phyloP scores from a whole-genome alignment of 2,888 invertebrate genomes.

The Drosophila glabriapex region DNA sequence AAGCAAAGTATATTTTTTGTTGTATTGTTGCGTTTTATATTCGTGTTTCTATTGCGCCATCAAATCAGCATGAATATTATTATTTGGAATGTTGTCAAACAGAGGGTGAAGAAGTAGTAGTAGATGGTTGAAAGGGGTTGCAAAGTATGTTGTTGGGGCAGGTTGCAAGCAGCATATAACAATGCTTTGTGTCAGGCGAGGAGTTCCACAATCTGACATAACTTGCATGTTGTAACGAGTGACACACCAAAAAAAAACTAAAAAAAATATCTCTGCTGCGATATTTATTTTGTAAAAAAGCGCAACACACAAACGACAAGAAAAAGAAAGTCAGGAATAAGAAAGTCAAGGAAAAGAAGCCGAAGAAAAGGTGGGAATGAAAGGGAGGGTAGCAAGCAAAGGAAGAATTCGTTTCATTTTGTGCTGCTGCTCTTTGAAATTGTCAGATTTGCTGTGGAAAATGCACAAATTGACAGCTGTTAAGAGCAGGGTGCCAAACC shows the following conservation, averaged over 20 bases:
- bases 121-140: background rate
- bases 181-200: conserved; percentile 63
- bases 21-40: conserved; percentile 44
- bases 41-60: conserved; percentile 59
- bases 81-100: conserved; percentile 67
- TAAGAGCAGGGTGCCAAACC: background rate
- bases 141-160: conserved; percentile 8
- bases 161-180: conserved; percentile 28
- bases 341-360: background rate
- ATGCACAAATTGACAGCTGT: conserved; percentile 22
- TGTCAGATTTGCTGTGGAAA: conserved; percentile 17
- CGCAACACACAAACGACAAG: conserved; percentile 9
- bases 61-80: conserved; percentile 78
- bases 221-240: conserved; percentile 67
- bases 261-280: conserved; percentile 42
- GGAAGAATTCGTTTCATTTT: background rate
- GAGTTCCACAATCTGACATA: conserved; percentile 67
- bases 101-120: background rate
- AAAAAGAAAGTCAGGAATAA: background rate
- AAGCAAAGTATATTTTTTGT: conserved; percentile 53
- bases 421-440: conserved; percentile 1
- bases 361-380: background rate
- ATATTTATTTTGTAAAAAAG: conserved; percentile 65
- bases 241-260: conserved; percentile 27
- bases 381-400: background rate